Base-by-base conservation (phyloP, 2,888 invertebrate genomes). In the Dasypogon diadema region DNA sequence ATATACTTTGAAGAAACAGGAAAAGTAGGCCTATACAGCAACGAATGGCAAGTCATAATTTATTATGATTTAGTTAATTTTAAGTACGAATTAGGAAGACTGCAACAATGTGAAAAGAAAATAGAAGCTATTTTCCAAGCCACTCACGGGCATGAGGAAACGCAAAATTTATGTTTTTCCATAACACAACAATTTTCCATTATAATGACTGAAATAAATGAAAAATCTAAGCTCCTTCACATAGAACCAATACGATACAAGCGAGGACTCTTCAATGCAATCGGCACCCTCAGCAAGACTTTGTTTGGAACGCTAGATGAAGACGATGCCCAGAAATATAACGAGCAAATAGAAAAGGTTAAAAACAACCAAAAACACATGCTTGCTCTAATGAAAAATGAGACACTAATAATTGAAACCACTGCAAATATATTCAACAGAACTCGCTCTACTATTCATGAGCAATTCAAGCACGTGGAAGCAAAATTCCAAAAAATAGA, bases 341-440 rank as follows among this genome's bases (percentile, higher is more conserved):
- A 78, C 8, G 14, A 75, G 18, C 75, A 76, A 2, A 79, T 81
- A 37, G 74, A 78, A 10, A 42, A 75, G 10, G 26, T 80, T 5
- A 46, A 75, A 34, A 56, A 70, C 12, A 74, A 78, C 34, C 78
- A 80, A 37, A 58, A 78, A 16, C 70, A 79, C 51, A 24, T 76
- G 5, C 24, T 48, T 10, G 56, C 75, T 24, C 46, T 80, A 72
- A 48, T 79, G 42, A 78, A 79, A 76, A 54, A 78, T 56, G 79
- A 80, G 14, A 46, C n/a, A n/a, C n/a, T n/a, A n/a, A n/a, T n/a
- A n/a, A n/a, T n/a, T n/a, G n/a, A n/a, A n/a, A n/a, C n/a, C n/a
- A n/a, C n/a, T n/a, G n/a, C n/a, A n/a, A n/a, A n/a, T n/a, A n/a
- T n/a, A n/a, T n/a, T n/a, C n/a, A n/a, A n/a, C n/a, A n/a, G n/a